These are phyloP conservation scores for Lasioglossum leucozonium DNA, from an alignment of 2,888 invertebrate genomes.

Conservation along the genomic window DNA sequence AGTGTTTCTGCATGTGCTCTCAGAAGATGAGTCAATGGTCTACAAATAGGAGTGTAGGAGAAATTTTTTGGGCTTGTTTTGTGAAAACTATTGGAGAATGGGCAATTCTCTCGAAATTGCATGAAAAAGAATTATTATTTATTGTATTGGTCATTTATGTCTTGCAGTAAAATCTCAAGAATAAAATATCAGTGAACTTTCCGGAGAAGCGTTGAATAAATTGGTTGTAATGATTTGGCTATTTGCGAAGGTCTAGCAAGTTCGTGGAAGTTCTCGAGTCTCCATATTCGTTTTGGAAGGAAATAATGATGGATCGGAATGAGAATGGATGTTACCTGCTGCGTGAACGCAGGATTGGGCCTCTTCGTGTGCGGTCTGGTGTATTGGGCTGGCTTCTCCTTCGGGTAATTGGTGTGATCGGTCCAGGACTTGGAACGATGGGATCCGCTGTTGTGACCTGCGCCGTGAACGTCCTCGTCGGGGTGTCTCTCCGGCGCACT, in stretches of 20 bases:
- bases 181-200: not conserved
- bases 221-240: not conserved
- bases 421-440: constrained; percentile 90
- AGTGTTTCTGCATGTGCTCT: not conserved
- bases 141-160: too few relatives aligned
- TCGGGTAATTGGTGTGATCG: constrained; percentile 89
- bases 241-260: not conserved
- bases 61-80: not conserved
- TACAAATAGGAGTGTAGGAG: not conserved
- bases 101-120: not conserved
- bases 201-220: not conserved
- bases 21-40: constrained; percentile 2
- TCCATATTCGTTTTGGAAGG: not conserved
- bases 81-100: not conserved
- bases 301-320: not conserved
- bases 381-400: constrained; percentile 88
- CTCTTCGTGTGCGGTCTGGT: constrained; percentile 88
- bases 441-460: constrained; percentile 86
- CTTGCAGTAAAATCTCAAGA: too few relatives aligned
- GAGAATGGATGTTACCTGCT: constrained; percentile 85
- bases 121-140: not conserved
- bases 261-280: not conserved
- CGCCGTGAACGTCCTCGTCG: constrained; percentile 81
- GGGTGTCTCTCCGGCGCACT: constrained; percentile 87
- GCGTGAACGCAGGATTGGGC: constrained; percentile 86